Evolutionary conservation across 2,113 vertebrate species (phyloP).

Genomic region (Cinclus mexicanus): DNA sequence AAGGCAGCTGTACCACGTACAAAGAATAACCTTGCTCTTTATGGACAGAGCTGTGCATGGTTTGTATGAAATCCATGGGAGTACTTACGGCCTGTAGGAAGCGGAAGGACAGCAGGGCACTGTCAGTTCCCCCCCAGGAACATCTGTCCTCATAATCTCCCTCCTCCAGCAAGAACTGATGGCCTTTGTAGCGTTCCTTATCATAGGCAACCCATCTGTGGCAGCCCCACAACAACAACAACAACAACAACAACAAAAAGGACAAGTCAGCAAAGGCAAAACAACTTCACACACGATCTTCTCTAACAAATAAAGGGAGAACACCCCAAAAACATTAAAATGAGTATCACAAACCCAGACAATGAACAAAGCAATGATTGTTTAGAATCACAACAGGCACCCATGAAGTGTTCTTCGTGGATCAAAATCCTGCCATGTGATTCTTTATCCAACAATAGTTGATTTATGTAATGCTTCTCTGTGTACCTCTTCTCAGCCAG

Average conservation of each 20-base stretch:
- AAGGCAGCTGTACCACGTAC: background rate
- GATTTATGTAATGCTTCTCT: background rate
- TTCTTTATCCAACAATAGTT: background rate
- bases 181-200: constrained; percentile 81
- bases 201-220: constrained; percentile 87
- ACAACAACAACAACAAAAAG: background rate
- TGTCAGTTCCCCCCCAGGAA: constrained; percentile 61
- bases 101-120: constrained; percentile 77
- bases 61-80: background rate
- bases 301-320: background rate
- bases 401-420: background rate
- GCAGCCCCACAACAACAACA: constrained; percentile 17
- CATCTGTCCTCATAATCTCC: constrained; percentile 79
- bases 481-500: background rate
- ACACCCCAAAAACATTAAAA: background rate
- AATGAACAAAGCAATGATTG: background rate
- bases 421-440: background rate
- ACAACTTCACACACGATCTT: background rate
- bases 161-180: constrained; percentile 85
- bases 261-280: background rate
- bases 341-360: background rate
- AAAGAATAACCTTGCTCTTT: background rate
- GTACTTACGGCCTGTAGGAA: constrained; percentile 85
- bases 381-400: background rate
- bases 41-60: background rate